These are phyloP conservation scores for Potorous gilbertii DNA, from an alignment of 2,797 vertebrate species.

Conservation along the genomic window DNA sequence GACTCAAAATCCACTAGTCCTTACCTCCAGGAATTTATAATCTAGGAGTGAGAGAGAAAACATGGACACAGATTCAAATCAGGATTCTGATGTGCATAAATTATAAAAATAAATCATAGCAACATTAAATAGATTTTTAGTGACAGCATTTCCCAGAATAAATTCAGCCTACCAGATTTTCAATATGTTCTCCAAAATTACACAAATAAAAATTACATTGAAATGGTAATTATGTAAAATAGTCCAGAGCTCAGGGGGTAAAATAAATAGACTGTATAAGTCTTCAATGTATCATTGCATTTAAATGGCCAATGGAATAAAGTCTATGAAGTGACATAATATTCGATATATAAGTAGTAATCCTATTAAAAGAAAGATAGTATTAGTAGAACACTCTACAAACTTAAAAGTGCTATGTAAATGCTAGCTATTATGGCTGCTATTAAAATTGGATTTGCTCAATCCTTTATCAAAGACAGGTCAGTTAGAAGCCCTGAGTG, in stretches of 20 bases:
- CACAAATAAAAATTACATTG: not conserved
- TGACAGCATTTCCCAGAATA: not conserved
- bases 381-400: not conserved
- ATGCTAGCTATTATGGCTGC: not conserved
- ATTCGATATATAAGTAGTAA: not conserved
- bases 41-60: not conserved
- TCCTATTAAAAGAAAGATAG: not conserved
- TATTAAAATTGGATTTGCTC: not conserved
- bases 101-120: not conserved
- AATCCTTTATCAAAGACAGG: constrained; percentile 37
- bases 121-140: not conserved
- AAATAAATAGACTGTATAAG: not conserved
- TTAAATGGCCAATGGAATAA: not conserved
- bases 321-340: not conserved
- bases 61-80: not conserved
- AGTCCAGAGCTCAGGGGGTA: not conserved
- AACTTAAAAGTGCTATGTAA: not conserved
- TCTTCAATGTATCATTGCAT: not conserved
- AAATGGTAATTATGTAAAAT: not conserved
- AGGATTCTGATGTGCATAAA: not conserved
- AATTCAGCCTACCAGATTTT: not conserved
- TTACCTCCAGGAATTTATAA: not conserved
- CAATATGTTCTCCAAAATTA: not conserved
- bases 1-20: not conserved
- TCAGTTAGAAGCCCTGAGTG: not conserved